These are phyloP conservation scores for Phlogophora meticulosa DNA, from an alignment of 2,888 invertebrate genomes.

Conservation along the genomic window DNA sequence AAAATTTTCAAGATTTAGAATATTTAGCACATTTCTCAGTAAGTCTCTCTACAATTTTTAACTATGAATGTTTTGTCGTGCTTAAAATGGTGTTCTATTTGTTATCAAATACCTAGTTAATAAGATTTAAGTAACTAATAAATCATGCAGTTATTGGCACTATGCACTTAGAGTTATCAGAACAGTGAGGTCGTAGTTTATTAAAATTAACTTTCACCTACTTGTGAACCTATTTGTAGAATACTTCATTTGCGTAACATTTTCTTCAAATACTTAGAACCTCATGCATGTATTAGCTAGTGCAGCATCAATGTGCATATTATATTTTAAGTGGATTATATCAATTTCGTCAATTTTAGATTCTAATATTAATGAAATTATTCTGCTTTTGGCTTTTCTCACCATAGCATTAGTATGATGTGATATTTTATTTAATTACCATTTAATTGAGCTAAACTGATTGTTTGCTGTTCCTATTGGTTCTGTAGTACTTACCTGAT, in stretches of 20 bases:
- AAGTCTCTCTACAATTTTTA: slow-evolving; percentile 92
- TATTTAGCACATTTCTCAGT: slow-evolving; percentile 92
- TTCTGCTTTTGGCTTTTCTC: slow-evolving; percentile 79
- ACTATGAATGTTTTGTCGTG: slow-evolving; percentile 92
- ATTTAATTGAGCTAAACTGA: slow-evolving; percentile 54
- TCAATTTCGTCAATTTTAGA: slow-evolving; percentile 91
- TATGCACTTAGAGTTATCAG: slow-evolving; percentile 76
- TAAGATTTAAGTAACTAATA: slow-evolving; percentile 89
- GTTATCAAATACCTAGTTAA: slow-evolving; percentile 91
- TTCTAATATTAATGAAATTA: slow-evolving; percentile 84
- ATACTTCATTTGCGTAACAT: slow-evolving; percentile 71
- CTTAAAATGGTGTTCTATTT: slow-evolving; percentile 92
- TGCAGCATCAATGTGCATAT: slow-evolving; percentile 74
- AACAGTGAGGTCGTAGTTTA: slow-evolving; percentile 73
- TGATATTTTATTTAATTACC: slow-evolving; percentile 55
- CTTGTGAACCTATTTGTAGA: slow-evolving; percentile 64
- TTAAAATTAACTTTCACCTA: slow-evolving; percentile 71
- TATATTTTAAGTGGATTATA: slow-evolving; percentile 88
- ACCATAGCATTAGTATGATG: slow-evolving; percentile 62
- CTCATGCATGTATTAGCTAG: slow-evolving; percentile 68
- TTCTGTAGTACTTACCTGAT: slow-evolving; percentile 65
- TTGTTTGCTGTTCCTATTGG: slow-evolving; percentile 63
- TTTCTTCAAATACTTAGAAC: slow-evolving; percentile 70
- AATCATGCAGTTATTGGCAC: slow-evolving; percentile 91
- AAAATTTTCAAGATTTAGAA: slow-evolving; percentile 87